These are phyloP conservation scores for Novumbra hubbsi DNA, from an alignment of 2,797 vertebrate genomes.

Conservation along the genomic window DNA sequence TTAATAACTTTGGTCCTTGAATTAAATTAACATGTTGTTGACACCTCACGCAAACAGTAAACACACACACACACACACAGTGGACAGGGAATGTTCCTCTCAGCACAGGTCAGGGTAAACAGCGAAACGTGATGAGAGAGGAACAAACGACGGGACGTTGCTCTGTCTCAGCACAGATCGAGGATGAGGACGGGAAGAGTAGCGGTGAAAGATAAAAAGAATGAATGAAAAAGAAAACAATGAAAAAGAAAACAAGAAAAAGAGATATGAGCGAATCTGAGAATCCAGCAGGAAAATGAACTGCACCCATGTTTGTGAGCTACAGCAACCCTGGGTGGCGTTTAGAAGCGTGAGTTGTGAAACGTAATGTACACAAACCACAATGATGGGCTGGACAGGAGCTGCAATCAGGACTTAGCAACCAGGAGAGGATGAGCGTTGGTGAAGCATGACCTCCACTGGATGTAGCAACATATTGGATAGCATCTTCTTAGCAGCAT, in stretches of 20 bases:
- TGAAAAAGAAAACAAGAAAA: constrained; percentile 12
- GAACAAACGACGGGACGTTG: too few species aligned
- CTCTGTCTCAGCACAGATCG: too few species aligned
- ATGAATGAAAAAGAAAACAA: constrained; percentile 22
- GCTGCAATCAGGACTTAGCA: constrained; percentile 63
- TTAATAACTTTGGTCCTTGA: not conserved
- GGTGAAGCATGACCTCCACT: constrained; percentile 33
- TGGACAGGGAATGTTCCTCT: not conserved
- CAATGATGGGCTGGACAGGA: constrained; percentile 71
- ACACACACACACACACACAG: constrained; percentile 7
- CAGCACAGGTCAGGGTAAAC: constrained; percentile 15
- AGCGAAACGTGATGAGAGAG: too few species aligned
- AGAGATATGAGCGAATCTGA: constrained; percentile 14
- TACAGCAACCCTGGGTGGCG: constrained; percentile 73
- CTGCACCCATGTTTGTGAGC: constrained; percentile 76
- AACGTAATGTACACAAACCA: constrained; percentile 57
- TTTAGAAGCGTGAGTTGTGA: constrained; percentile 59
- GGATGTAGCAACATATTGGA: not conserved
- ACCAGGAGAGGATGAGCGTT: constrained; percentile 66
- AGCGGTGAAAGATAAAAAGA: constrained; percentile 16
- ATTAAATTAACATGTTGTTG: not conserved
- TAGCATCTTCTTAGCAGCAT: not conserved
- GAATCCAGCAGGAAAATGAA: constrained; percentile 16
- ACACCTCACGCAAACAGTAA: not conserved
- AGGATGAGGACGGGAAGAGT: not conserved